phyloP scores from a whole-genome alignment of 2,888 invertebrate genomes.

The Cephonodes hylas region DNA sequence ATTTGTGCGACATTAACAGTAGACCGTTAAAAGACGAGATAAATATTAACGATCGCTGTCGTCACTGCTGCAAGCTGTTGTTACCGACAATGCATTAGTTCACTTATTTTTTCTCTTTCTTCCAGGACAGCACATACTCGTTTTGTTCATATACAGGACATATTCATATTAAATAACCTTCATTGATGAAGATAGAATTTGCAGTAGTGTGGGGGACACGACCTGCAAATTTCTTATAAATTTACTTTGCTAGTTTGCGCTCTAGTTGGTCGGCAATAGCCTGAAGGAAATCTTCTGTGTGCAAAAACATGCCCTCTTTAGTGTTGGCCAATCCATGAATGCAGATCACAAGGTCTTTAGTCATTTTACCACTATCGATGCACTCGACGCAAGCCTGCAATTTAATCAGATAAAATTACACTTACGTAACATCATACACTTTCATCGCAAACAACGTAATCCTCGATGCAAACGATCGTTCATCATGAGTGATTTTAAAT shows the following conservation, averaged over 20 bases:
- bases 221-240: not conserved
- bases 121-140: not conserved
- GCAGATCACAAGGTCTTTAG: constrained; percentile 93
- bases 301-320: constrained; percentile 90
- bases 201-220: not conserved
- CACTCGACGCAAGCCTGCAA: constrained; percentile 88
- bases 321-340: constrained; percentile 91
- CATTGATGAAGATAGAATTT: not conserved
- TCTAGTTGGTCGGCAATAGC: constrained; percentile 89
- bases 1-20: not conserved
- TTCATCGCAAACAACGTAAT: not conserved
- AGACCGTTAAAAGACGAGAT: not conserved
- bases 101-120: not conserved
- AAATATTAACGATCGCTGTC: not conserved
- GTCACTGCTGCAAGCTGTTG: not conserved
- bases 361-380: constrained; percentile 91
- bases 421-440: not conserved
- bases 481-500: constrained; percentile 8
- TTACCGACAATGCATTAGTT: not conserved
- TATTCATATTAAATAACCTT: not conserved
- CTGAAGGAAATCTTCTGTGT: constrained; percentile 92
- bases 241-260: constrained; percentile 64
- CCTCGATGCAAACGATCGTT: not conserved
- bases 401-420: constrained; percentile 1
- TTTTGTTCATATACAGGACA: not conserved